Evolutionary conservation across 2,113 vertebrate species (phyloP), one percentile per base, ranked within the genome.

Genomic region (Coptodon rendalli): DNA sequence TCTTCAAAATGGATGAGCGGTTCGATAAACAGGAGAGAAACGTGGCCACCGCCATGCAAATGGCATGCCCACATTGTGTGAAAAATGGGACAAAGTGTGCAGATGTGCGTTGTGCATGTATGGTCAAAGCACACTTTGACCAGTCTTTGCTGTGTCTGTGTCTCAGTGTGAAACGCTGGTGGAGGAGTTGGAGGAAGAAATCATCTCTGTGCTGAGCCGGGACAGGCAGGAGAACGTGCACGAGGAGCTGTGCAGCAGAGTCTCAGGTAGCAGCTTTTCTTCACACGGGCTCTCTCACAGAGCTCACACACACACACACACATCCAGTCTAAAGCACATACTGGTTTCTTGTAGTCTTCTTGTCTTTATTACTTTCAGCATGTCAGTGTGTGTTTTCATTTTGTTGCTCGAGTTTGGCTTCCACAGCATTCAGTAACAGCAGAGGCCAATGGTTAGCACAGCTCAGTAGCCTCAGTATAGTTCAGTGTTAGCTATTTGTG

Each of bases 111-210:
- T 81, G 80, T 73, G 22, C 38, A 17, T 43, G 50, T 31, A 7
- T 86, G 84, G 29, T 12, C 6, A 5, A 84, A n/a, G 10, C 3
- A 11, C 2, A 2, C 31, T 66, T 3, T 66, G 61, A 66, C 61
- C 50, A n/a, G 14, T 57, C 24, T 89, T 38, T 83, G 31, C 24
- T 80, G 85, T 91, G 81, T 90, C 82, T 92, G 27, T 87, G 82
- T 92, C 86, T 56, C 96, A 98, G 97, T 97, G 98, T 90, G 97
- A 97, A 91, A 96, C 89, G 48, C 87, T 98, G 29, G 87, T 97
- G 92, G 97, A 99, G 91, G 97, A 98, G 91, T 93, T 97, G 73
- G 98, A 98, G 95, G 98, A 99, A 73, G 97, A 97, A 84, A 97
- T 97, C 90, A 89, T 97, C 93, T 94, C 96, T 71, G 95, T 97